A percentile compares a stretch with the other conserved stretches of the same genome.
Conservation (phyloP, 2,113 vertebrate species). For the Alethe castanea region DNA sequence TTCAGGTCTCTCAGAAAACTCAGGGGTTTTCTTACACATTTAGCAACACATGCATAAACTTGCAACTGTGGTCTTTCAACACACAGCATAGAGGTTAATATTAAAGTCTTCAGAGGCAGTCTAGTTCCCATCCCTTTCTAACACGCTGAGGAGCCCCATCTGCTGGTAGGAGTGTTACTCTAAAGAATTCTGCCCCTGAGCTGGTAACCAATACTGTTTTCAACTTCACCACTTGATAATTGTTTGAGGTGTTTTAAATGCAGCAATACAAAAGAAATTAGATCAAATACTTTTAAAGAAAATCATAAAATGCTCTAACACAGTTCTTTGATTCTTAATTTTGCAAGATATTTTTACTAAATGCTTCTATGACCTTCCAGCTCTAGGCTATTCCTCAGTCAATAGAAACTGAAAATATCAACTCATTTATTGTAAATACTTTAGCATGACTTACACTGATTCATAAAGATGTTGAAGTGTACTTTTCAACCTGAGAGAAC, state of each 20-base stretch:
- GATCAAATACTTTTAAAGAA: not conserved
- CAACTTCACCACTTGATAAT: not conserved
- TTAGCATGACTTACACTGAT: not conserved
- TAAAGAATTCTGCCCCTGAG: not conserved
- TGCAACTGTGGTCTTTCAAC: not conserved
- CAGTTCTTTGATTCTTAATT: not conserved
- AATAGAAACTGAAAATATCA: not conserved
- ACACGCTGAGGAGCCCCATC: not conserved
- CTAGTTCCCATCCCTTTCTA: not conserved
- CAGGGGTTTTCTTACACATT: not conserved
- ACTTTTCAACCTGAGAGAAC: not conserved
- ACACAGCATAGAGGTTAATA: not conserved
- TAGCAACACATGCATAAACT: not conserved
- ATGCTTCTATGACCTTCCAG: not conserved
- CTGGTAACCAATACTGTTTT: not conserved
- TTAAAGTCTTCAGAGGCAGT: not conserved
- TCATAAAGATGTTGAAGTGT: not conserved
- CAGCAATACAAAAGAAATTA: not conserved
- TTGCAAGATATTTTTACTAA: not conserved
- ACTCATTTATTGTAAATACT: not conserved
- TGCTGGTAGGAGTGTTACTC: not conserved
- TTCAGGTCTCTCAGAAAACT: not conserved
- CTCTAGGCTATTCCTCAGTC: not conserved
- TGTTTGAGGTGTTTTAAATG: not conserved
- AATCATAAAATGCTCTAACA: not conserved